Evolutionary conservation across 2,797 vertebrate genomes (phyloP).

Genomic region (Gymnothorax javanicus): DNA sequence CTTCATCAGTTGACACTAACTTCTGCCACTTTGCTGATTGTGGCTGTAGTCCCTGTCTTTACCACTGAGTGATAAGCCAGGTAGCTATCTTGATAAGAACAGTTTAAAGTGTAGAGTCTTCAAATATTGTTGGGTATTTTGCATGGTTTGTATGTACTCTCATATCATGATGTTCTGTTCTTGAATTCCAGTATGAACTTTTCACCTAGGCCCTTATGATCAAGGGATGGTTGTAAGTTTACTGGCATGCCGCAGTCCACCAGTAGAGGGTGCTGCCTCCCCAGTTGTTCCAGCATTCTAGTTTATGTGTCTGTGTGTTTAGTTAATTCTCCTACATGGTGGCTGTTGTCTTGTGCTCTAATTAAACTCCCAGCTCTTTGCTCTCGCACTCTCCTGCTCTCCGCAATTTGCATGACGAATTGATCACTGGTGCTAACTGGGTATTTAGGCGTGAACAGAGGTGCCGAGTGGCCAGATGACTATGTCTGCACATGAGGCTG

Average conservation of each 20-base stretch:
- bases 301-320: conserved; percentile 57
- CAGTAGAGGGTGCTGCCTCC: conserved; percentile 87
- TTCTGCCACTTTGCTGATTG: conserved; percentile 31
- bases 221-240: not conserved
- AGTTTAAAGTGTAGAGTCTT: not conserved
- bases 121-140: not conserved
- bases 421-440: conserved; percentile 77
- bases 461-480: conserved; percentile 61
- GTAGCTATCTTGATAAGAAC: not conserved
- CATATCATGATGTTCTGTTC: not conserved
- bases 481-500: not conserved
- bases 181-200: not conserved
- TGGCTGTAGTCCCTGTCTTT: not conserved
- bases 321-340: conserved; percentile 64
- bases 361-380: conserved; percentile 78
- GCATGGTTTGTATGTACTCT: not conserved
- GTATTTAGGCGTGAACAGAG: conserved; percentile 77
- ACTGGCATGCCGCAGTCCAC: conserved; percentile 54
- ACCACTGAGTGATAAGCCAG: conserved; percentile 9
- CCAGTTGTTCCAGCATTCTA: conserved; percentile 64
- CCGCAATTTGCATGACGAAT: conserved; percentile 75
- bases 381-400: conserved; percentile 54
- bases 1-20: not conserved
- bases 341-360: conserved; percentile 73
- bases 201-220: not conserved